Base-by-base conservation (phyloP, 1,140 invertebrate genomes). In the Xylocopa sonorina region DNA sequence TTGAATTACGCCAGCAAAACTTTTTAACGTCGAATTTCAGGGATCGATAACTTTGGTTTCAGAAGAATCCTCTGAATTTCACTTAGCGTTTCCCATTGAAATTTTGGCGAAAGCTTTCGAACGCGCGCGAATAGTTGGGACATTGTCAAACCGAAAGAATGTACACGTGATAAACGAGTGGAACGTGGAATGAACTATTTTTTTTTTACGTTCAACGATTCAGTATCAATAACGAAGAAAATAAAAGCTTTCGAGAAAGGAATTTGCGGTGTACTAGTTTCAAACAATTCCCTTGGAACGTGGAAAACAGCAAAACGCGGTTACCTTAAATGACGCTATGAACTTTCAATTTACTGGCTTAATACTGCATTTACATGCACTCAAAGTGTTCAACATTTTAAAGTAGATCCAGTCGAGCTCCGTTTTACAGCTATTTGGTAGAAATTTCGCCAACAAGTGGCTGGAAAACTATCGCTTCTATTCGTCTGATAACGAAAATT, bases 301-400 rank as follows among this genome's bases (percentile, higher is more conserved):
- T 12, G 46, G 14, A 50, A 67, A 50, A 50, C 50, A 29, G 10
- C 29, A 50, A 66, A 66, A 48, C 18, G 9, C 24, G 18, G 63
- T 32, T 50, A 14, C 27, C 27, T 50, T 66, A n/a, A 32, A 48
- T n/a, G 27, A 7, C 10, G 18, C 9, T 12, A 34, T 29, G 64
- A 46, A 32, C 46, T 67, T 50, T 34, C 43, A 27, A 67, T 67
- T 67, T 67, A 32, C 27, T 12, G 4, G 27, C 21, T 67, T 50
- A 67, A 67, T 34, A 32, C 2, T 32, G 12, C 29, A 66, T 66
- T 66, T 50, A 66, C 63, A 21, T 50, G 63, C 16, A 48, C n/a
- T 50, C 29, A 34, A 21, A n/a, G 16, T 7, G 18, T 66, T 66
- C 10, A 29, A 29, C 18, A 43, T 6, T n/a, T 67, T 67, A 50